Evolutionary conservation across 2,113 vertebrate genomes (phyloP).

Genomic region (Misgurnus mizolepis): DNA sequence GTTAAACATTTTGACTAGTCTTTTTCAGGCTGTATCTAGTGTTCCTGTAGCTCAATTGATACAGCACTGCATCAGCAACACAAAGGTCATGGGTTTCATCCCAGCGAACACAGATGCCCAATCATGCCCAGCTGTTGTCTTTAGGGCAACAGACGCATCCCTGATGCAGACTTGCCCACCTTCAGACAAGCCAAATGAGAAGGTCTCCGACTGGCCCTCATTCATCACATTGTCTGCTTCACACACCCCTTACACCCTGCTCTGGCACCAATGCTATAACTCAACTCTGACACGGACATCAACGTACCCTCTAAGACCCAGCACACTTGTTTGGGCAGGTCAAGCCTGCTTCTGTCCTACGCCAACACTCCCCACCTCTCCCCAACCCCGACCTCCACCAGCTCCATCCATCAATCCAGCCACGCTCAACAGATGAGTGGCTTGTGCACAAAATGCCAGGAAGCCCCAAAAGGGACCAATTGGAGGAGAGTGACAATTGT

Average conservation of each 20-base stretch:
- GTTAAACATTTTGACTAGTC: neutral
- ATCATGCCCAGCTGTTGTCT: conserved; percentile 29
- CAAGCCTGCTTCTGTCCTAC: conserved; percentile 45
- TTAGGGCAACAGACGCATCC: neutral
- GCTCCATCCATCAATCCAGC: conserved; percentile 69
- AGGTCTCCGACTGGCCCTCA: conserved; percentile 61
- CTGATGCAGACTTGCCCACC: conserved; percentile 28
- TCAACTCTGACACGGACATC: conserved; percentile 72
- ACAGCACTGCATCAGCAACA: too few species aligned
- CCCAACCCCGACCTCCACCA: conserved; percentile 61
- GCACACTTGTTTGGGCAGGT: conserved; percentile 46
- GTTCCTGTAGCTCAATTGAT: too few species aligned
- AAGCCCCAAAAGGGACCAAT: conserved; percentile 62
- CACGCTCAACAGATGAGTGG: conserved; percentile 61
- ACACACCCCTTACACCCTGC: conserved; percentile 59
- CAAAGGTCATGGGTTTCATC: too few species aligned
- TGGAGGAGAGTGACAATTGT: conserved; percentile 45
- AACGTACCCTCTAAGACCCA: conserved; percentile 58
- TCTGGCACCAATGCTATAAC: conserved; percentile 71
- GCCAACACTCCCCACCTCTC: conserved; percentile 54
- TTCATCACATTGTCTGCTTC: conserved; percentile 69
- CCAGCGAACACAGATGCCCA: neutral
- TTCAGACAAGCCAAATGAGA: conserved; percentile 56
- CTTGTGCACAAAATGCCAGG: conserved; percentile 60
- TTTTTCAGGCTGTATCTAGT: too few species aligned